These are phyloP conservation scores for Chelonia mydas DNA, from an alignment of 2,797 vertebrate species.

Conservation along the genomic window DNA sequence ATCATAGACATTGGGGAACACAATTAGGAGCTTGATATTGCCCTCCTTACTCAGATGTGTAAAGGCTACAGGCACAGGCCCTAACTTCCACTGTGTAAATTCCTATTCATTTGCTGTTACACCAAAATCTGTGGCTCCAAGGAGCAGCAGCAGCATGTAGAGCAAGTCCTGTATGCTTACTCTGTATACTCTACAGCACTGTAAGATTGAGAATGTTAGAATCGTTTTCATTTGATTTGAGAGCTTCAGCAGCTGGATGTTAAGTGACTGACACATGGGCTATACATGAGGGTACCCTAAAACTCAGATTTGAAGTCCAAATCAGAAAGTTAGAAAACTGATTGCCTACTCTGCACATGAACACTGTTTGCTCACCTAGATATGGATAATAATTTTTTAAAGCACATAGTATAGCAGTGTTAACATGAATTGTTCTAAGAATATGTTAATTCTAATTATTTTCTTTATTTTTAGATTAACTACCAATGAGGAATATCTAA, in stretches of 20 bases:
- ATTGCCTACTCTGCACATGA: background rate
- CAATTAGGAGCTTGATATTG: background rate
- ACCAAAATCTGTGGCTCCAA: background rate
- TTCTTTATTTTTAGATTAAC: conserved; percentile 83
- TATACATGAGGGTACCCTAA: background rate
- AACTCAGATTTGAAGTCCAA: background rate
- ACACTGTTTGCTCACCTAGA: background rate
- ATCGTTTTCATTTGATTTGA: background rate
- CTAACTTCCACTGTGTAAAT: background rate
- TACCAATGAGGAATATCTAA: conserved; percentile 86
- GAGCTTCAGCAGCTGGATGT: background rate
- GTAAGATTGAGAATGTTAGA: background rate
- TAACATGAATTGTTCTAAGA: background rate
- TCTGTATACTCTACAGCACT: background rate
- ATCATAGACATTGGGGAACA: background rate
- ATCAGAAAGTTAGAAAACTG: background rate
- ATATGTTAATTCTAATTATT: background rate
- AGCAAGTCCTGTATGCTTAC: background rate
- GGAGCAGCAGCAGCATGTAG: background rate
- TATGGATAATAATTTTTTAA: background rate
- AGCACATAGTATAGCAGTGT: background rate
- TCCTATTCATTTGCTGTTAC: background rate
- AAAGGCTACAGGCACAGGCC: background rate
- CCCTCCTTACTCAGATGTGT: background rate
- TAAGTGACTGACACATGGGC: background rate